These are phyloP conservation scores for Dreissena polymorpha DNA, from an alignment of 1,140 invertebrate genomes.

Conservation along the genomic window DNA sequence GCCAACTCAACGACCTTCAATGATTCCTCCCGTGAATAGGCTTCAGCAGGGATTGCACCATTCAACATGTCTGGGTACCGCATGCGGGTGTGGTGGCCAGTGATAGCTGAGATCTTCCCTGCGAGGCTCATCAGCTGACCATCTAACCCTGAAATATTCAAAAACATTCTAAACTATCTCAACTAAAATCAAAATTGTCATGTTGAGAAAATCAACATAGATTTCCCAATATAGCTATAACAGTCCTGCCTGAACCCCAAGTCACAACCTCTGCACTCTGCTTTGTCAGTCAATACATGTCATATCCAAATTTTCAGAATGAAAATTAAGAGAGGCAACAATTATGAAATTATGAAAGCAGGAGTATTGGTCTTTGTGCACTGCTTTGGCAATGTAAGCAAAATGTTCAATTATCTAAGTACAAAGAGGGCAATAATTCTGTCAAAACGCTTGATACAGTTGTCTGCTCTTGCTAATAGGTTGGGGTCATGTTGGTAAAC, in stretches of 20 bases:
- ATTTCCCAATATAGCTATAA: constrained; percentile 37
- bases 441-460: too few species aligned
- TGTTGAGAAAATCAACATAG: constrained; percentile 53
- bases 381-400: too few species aligned
- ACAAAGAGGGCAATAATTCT: too few species aligned
- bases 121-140: constrained; percentile 3
- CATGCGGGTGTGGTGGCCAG: constrained; percentile 32
- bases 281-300: background rate
- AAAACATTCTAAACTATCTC: background rate
- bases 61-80: constrained; percentile 19
- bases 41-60: constrained; percentile 5
- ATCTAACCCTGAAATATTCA: constrained; percentile 11
- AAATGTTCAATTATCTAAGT: too few species aligned
- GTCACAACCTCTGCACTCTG: constrained; percentile 61
- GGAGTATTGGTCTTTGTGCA: too few species aligned
- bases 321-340: too few species aligned
- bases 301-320: too few species aligned
- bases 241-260: constrained; percentile 60
- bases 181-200: constrained; percentile 34
- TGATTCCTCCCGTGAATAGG: constrained; percentile 9
- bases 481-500: too few species aligned
- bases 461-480: too few species aligned
- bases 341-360: too few species aligned
- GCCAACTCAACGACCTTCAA: background rate
- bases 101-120: background rate